Percentiles rank a stretch among this genome's conserved stretches.
phyloP scores from a whole-genome alignment of 1,140 invertebrate genomes.

The Vollenhovia emeryi region DNA sequence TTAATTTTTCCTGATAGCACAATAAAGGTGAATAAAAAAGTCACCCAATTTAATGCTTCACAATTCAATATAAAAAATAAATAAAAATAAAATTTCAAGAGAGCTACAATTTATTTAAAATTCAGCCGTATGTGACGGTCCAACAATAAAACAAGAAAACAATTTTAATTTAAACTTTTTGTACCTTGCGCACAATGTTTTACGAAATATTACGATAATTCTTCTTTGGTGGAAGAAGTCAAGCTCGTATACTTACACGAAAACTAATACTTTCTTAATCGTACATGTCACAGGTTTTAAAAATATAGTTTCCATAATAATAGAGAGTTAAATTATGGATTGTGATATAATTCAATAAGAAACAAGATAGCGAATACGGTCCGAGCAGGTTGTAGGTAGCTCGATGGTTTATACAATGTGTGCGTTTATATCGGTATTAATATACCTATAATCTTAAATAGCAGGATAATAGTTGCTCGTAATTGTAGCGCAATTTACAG shows the following conservation, averaged over 20 bases:
- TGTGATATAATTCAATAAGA: too few species aligned
- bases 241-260: too few species aligned
- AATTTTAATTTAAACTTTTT: too few species aligned
- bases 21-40: neutral
- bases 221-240: neutral
- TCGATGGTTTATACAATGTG: too few species aligned
- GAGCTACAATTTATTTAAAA: neutral
- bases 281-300: neutral
- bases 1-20: neutral
- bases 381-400: too few species aligned
- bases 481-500: neutral
- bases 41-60: neutral
- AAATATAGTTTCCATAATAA: neutral
- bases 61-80: too few species aligned
- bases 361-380: too few species aligned
- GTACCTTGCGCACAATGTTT: neutral
- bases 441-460: neutral
- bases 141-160: neutral
- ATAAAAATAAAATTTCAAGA: neutral
- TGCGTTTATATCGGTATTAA: too few species aligned
- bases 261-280: too few species aligned
- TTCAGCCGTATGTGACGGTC: neutral
- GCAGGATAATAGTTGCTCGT: neutral
- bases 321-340: too few species aligned
- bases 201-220: neutral